Conservation (phyloP, 2,797 vertebrate species). For the Acipenser oxyrinchus region DNA sequence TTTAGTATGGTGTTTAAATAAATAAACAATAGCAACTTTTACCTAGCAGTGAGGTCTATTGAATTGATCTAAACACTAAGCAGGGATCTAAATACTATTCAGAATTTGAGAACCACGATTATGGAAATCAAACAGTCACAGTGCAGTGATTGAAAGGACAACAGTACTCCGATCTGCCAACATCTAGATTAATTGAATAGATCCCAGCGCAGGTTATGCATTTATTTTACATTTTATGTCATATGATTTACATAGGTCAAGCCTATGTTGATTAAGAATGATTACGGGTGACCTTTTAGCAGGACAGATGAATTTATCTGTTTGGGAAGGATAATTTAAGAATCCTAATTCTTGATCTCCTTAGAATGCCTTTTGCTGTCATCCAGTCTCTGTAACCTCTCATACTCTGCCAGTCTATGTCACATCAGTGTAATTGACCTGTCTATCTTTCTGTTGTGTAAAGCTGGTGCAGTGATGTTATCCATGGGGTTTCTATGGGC, state of each 20-base stretch:
- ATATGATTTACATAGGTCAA: neutral
- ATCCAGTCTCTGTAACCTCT: constrained; percentile 28
- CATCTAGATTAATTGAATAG: no score
- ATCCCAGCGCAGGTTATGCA: neutral
- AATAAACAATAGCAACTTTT: no score
- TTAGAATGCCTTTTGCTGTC: constrained; percentile 25
- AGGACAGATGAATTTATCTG: constrained; percentile 28
- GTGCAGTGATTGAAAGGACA: no score
- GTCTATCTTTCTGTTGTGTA: constrained; percentile 35
- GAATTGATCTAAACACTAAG: no score
- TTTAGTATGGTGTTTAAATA: no score
- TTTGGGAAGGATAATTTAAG: constrained; percentile 33
- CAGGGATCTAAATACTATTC: no score
- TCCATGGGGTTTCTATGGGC: neutral
- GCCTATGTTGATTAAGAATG: constrained; percentile 38
- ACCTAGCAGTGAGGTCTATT: no score
- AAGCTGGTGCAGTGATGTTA: neutral
- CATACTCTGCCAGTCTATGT: constrained; percentile 30
- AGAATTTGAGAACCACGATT: no score
- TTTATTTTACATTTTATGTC: neutral
- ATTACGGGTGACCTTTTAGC: constrained; percentile 34
- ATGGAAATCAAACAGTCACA: no score
- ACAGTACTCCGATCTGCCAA: no score
- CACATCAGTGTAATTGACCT: constrained; percentile 49
- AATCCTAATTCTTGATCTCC: constrained; percentile 18